Conservation (phyloP, 2,888 invertebrate species). For the Drosophila algonquin region DNA sequence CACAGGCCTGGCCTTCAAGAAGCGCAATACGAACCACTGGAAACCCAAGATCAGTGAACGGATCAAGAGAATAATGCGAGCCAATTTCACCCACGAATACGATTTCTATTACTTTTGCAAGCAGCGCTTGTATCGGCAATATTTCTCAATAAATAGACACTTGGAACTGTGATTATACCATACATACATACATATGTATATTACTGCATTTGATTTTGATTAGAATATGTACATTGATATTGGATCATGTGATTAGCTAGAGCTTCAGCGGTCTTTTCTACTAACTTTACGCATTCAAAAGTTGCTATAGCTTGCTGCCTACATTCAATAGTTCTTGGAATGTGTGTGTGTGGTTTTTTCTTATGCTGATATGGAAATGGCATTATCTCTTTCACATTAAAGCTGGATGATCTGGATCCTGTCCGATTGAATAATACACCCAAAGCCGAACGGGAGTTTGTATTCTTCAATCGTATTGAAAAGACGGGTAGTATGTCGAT, state of each 20-base stretch:
- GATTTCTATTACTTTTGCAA: constrained; percentile 95
- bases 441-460: constrained; percentile 85
- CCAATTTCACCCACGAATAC: constrained; percentile 93
- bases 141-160: constrained; percentile 85
- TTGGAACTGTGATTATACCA: constrained; percentile 34
- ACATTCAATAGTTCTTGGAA: not conserved
- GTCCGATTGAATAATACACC: constrained; percentile 76
- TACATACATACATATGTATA: not conserved
- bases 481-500: constrained; percentile 95
- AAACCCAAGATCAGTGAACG: constrained; percentile 65
- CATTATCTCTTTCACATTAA: constrained; percentile 44
- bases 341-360: not conserved
- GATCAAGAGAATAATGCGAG: constrained; percentile 87
- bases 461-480: constrained; percentile 95
- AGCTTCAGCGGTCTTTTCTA: constrained; percentile 11
- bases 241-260: too few relatives aligned
- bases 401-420: constrained; percentile 64
- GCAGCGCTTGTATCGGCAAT: constrained; percentile 91
- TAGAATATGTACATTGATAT: not conserved
- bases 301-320: not conserved
- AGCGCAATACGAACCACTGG: constrained; percentile 67
- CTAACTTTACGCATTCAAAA: constrained; percentile 34
- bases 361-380: constrained; percentile 1
- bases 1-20: constrained; percentile 37
- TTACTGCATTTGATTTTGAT: not conserved